These are phyloP conservation scores for Magallana ariakensis DNA, from an alignment of 1,140 invertebrate species.

Conservation along the genomic window DNA sequence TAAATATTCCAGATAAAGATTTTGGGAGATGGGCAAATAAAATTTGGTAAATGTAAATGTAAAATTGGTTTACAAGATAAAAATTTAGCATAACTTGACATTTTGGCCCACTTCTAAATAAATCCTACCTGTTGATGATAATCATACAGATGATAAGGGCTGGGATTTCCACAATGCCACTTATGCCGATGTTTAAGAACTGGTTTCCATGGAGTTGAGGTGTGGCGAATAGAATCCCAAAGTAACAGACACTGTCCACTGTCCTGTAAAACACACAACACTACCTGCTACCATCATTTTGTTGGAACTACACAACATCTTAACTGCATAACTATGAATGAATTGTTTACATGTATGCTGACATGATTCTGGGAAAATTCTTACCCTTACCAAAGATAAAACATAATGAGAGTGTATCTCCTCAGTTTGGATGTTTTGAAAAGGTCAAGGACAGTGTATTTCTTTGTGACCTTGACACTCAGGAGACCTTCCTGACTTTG, in stretches of 20 bases:
- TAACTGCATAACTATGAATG: not conserved
- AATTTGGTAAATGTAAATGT: too few relatives aligned
- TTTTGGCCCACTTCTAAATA: not conserved
- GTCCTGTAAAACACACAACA: conserved; percentile 72
- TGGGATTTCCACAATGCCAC: conserved; percentile 75
- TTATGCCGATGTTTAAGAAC: conserved; percentile 76
- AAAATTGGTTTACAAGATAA: too few relatives aligned
- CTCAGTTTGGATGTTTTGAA: conserved; percentile 67
- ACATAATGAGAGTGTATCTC: conserved; percentile 74
- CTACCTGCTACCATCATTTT: too few relatives aligned
- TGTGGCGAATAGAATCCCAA: conserved; percentile 75
- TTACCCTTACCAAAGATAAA: conserved; percentile 73
- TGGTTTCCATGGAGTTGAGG: conserved; percentile 72
- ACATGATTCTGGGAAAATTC: too few relatives aligned
- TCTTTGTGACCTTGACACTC: not conserved
- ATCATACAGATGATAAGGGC: conserved; percentile 72
- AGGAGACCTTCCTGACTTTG: not conserved
- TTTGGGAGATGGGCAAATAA: too few relatives aligned
- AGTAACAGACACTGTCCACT: conserved; percentile 76
- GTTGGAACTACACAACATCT: too few relatives aligned
- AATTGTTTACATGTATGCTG: not conserved
- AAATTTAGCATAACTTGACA: too few relatives aligned
- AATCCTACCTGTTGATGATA: conserved; percentile 64
- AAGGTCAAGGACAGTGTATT: conserved; percentile 61
- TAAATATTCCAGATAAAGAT: too few relatives aligned